Percentiles rank a stretch among this genome's conserved stretches.
phyloP scores from a whole-genome alignment of 2,113 vertebrate genomes.

The Haemorhous mexicanus region DNA sequence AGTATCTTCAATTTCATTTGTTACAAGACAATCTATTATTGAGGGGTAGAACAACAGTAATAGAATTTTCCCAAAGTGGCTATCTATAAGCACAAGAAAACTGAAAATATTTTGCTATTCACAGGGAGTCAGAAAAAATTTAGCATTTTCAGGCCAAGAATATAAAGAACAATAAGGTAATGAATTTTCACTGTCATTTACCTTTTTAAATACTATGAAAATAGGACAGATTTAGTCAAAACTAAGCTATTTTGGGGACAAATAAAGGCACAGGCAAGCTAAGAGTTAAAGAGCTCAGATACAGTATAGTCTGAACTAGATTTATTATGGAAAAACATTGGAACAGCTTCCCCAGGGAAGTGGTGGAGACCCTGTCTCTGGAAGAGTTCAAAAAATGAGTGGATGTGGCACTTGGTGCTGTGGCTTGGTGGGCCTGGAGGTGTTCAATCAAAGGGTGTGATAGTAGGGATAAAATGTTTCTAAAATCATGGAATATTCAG shows the following conservation, averaged over 20 bases:
- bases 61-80: not conserved
- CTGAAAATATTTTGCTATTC: not conserved
- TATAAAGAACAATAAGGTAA: not conserved
- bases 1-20: not conserved
- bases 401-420: not conserved
- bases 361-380: not conserved
- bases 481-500: no score
- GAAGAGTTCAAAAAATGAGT: not conserved
- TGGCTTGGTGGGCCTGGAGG: not conserved
- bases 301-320: accelerated
- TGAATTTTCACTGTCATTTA: not conserved
- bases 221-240: not conserved
- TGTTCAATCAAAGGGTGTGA: not conserved
- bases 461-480: no score
- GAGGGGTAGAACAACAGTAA: not conserved
- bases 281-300: not conserved
- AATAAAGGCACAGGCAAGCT: not conserved
- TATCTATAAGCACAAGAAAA: not conserved
- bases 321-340: not conserved
- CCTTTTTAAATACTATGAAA: not conserved
- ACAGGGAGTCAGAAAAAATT: not conserved
- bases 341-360: not conserved
- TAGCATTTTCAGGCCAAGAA: not conserved
- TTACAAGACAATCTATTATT: not conserved
- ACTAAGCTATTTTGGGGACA: not conserved